Base-by-base conservation (phyloP, 2,888 invertebrate species). In the Nemotelus pantherinus region DNA sequence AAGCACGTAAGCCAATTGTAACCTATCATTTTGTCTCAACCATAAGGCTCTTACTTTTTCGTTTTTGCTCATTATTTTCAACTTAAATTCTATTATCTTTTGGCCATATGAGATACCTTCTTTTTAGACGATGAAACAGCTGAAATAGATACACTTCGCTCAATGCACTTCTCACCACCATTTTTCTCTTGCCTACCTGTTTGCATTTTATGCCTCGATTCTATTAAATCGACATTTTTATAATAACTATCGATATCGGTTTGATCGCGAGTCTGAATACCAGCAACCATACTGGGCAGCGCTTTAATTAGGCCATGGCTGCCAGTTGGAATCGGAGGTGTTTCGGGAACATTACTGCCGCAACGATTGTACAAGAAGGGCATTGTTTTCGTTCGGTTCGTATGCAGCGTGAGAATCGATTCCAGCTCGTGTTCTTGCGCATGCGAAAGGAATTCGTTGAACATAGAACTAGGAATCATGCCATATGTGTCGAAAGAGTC, bases 401-500 rank as follows among this genome's bases (percentile, higher is more conserved):
- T 87, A 76, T 87, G 86, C 3, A 86, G 81, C 2, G 85, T 84
- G 50, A 87, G 80, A 39, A 87, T 83, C 3, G 85, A 84, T 77
- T 87, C 87, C 70, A 87, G 81, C 77, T 87, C 87, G 3, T 82
- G 80, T 80, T 87, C 87, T 77, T 85, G 85, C 2, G 92, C 92
- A 80, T 90, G 88, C 55, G 88, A 86, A 76, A 92, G 84, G 83
- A 92, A 92, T 81, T 91, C 90, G 80, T 88, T 87, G 82, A 91
- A 92, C 77, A 91, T 83, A 80, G 89, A 87, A 85, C 84, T 88
- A 58, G 87, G 86, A 80, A 87, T 87, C 85, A 87, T 87, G 50
- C 80, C 91, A 71, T 91, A 90, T 80, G 90, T 89, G 82, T 93
- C 93, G 79, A 91, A 91, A 76, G 92, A 90, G 85, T 93, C 93